Base-by-base conservation (phyloP, 2,113 vertebrate genomes). In the Eretmodus cyanostictus region DNA sequence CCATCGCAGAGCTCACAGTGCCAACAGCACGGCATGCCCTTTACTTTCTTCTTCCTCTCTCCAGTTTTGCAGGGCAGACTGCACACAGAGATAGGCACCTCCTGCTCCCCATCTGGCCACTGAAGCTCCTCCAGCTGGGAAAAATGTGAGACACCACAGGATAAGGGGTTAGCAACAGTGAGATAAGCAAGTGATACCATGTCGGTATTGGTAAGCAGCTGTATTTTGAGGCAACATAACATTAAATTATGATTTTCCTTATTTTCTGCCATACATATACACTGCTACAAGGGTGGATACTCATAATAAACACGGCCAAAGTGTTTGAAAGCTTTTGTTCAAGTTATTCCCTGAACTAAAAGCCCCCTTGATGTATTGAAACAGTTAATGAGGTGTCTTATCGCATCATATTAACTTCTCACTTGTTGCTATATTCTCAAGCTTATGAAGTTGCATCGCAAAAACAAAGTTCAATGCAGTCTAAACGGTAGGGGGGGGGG, bases 1-100 rank as follows among this genome's bases (percentile, higher is more conserved):
- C 95, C 94, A 29, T 96, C 95, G 49, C 95, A 96, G 3, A 94
- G 92, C 90, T 96, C 95, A 13, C 95, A 96, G 93, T 93, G 94
- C 95, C 95, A 96, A 91, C 95, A 96, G 90, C 95, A 96, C 3
- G 95, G 95, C 93, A 95, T 94, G 82, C 95, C 95, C 91, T 96
- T 96, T 78, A 96, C 95, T 88, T 91, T 92, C 93, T 96, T 96
- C 90, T 96, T 96, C 86, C 95, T 92, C 91, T 96, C 93, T 14
- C 95, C 95, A 9, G 94, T 95, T 88, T 94, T 95, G 86, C 95
- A 96, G 86, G 94, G 95, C 84, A 94, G 93, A 79, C 95, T 96
- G 92, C 95, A 96, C 87, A 95, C 94, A 4, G 95, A 96, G 91
- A 93, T 89, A 24, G 95, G 95, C 83, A 95, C 91, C 85, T 95